phyloP scores from a whole-genome alignment of 1,140 invertebrate species.

The Aphaenogaster rudis region DNA sequence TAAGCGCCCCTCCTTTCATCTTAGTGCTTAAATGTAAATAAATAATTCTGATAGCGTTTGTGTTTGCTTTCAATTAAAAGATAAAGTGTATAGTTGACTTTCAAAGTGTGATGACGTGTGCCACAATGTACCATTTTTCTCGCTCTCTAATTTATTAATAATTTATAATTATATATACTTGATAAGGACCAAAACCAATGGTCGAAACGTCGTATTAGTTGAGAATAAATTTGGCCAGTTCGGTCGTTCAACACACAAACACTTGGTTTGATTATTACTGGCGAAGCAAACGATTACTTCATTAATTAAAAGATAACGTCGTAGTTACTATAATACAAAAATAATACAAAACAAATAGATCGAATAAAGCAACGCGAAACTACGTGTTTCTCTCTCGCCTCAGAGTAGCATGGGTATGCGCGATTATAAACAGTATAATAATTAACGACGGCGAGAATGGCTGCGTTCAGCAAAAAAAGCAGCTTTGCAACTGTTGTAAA shows the following conservation, averaged over 20 bases:
- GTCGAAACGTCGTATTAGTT: too few relatives aligned
- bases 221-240: too few relatives aligned
- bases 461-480: too few relatives aligned
- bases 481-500: too few relatives aligned
- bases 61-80: neutral
- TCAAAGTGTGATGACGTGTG: too few relatives aligned
- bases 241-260: too few relatives aligned
- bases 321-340: neutral
- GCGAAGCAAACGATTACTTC: too few relatives aligned
- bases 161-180: too few relatives aligned
- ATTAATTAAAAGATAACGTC: neutral
- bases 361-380: neutral
- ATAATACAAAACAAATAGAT: neutral
- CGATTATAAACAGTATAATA: neutral
- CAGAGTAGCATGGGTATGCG: neutral
- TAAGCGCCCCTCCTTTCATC: neutral
- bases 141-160: too few relatives aligned
- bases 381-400: neutral
- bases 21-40: neutral
- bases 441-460: neutral
- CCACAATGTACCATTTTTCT: too few relatives aligned
- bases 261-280: too few relatives aligned
- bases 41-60: neutral
- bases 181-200: too few relatives aligned
- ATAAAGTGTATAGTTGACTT: neutral